phyloP scores from a whole-genome alignment of 2,797 vertebrate species.

The Phrynocephalus guinanensis region DNA sequence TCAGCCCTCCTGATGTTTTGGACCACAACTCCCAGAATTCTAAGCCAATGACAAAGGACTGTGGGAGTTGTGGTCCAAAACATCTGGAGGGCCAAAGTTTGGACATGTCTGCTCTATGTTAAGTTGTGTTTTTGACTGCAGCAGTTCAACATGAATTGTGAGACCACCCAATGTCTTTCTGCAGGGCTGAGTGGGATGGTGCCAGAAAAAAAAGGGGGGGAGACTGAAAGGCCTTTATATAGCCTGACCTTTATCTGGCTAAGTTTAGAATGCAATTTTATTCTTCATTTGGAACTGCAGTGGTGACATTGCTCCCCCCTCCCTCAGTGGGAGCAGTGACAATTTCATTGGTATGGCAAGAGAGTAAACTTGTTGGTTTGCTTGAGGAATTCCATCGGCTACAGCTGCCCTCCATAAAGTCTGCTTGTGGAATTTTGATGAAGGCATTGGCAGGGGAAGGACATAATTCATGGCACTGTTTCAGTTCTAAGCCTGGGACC shows the following conservation, averaged over 20 bases:
- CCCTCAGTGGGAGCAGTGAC: background rate
- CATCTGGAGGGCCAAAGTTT: too few species aligned
- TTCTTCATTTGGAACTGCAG: conserved; percentile 20
- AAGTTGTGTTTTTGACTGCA: conserved; percentile 12
- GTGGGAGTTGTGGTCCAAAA: too few species aligned
- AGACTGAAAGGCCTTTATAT: background rate
- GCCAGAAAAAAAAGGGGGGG: background rate
- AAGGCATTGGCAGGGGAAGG: background rate
- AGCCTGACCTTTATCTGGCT: conserved; percentile 10
- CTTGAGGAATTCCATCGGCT: conserved; percentile 5
- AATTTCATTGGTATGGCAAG: background rate
- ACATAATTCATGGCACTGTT: background rate
- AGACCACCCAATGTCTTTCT: background rate
- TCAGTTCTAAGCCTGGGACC: conserved; percentile 3
- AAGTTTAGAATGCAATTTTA: conserved; percentile 12
- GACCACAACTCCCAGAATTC: too few species aligned
- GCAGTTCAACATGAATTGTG: background rate
- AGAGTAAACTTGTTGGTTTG: background rate
- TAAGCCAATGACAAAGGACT: too few species aligned
- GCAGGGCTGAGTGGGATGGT: too few species aligned
- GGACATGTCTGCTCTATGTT: background rate
- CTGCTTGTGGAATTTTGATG: background rate
- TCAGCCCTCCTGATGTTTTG: too few species aligned
- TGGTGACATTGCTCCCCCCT: background rate
- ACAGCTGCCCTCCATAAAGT: conserved; percentile 13